Evolutionary conservation across 2,888 invertebrate species (phyloP).

Genomic region (Noctua janthe): DNA sequence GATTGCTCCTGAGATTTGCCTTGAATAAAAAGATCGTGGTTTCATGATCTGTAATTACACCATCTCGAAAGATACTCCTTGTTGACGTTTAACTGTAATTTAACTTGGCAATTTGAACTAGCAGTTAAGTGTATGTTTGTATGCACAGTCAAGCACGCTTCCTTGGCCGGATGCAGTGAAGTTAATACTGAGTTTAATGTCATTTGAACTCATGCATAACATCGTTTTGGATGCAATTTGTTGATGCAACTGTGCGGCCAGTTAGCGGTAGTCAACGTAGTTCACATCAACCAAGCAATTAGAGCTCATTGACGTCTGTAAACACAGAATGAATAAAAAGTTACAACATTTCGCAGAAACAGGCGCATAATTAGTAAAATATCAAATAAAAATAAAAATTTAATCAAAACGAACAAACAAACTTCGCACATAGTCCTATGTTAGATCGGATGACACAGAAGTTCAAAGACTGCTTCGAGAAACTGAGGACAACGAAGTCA

Average conservation of each 20-base stretch:
- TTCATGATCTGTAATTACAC: conserved; percentile 53
- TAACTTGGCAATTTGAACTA: conserved; percentile 35
- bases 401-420: background rate
- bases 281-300: background rate
- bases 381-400: background rate
- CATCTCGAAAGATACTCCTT: conserved; percentile 28
- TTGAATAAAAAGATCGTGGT: conserved; percentile 59
- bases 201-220: conserved; percentile 47
- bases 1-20: conserved; percentile 49
- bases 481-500: background rate
- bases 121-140: conserved; percentile 54
- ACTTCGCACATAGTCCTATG: background rate
- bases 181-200: conserved; percentile 46
- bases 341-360: background rate
- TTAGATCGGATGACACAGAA: background rate
- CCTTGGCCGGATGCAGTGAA: conserved; percentile 45
- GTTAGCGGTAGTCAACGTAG: conserved; percentile 5
- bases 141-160: conserved; percentile 59
- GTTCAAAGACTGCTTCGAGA: background rate
- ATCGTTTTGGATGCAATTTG: conserved; percentile 27
- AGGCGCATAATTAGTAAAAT: background rate
- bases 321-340: background rate
- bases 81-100: conserved; percentile 35
- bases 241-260: conserved; percentile 30
- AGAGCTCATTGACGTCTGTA: background rate